Base-by-base conservation (phyloP, 2,113 vertebrate species). In the Phocoena sinus region DNA sequence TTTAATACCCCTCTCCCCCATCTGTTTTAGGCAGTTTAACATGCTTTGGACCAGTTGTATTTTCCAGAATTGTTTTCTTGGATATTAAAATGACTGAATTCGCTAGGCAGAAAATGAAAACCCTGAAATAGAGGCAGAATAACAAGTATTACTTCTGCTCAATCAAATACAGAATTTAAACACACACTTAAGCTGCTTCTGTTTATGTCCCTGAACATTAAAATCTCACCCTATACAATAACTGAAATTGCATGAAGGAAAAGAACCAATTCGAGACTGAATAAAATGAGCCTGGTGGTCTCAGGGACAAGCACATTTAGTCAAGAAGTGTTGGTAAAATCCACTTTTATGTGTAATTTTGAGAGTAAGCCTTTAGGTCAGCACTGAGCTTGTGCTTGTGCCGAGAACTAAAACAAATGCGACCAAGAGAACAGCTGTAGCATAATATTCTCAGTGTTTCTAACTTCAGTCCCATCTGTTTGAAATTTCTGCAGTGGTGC, bases 21-120 rank as follows among this genome's bases (percentile, higher is more conserved):
- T 87, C 84, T 94, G 80, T 89, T 95, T 36, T 58, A 76, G 73
- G 50, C 25, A 47, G 63, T 84, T 86, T 77, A 73, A 63, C 58
- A 88, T 50, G n/a, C 44, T 56, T 25, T 71, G 36, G 36, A 50
- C 56, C 1, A 47, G 81, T 28, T 83, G 56, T n/a, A 71, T 81
- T 58, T 76, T 80, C 95, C 67, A 85, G 68, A 91, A 2, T 25
- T 2, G 33, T 44, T 77, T 89, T 80, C 23, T 79, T 79, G 36
- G 70, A 94, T 62, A 84, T 85, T 91, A 94, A 95, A 91, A 95
- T 89, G 85, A 85, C 82, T 77, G 71, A 97, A 85, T 95, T 97
- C 44, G 94, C 84, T 53, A 91, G 88, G 88, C 93, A 94, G 96
- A 97, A 97, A 97, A 95, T 94, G 81, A 93, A 97, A 94, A 71